These are phyloP conservation scores for Dasypolia templi DNA, from an alignment of 2,888 invertebrate species.

Conservation along the genomic window DNA sequence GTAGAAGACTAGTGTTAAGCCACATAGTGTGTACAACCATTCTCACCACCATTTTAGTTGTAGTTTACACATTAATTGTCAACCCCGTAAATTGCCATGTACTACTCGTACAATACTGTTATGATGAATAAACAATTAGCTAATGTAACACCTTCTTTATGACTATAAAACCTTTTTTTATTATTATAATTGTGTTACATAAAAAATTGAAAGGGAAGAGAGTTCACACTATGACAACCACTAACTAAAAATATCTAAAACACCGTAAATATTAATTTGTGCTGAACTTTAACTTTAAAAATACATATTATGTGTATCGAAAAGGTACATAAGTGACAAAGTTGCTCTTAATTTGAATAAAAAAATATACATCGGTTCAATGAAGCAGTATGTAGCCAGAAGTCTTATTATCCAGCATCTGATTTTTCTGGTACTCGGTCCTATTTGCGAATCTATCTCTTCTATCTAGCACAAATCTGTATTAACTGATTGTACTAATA, in stretches of 20 bases:
- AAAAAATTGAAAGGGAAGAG: neutral
- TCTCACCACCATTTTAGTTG: too few relatives aligned
- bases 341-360: neutral
- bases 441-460: neutral
- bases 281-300: neutral
- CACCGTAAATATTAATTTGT: neutral
- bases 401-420: neutral
- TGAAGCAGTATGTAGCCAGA: neutral
- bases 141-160: too few relatives aligned
- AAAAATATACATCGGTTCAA: too few relatives aligned
- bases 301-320: neutral
- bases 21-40: too few relatives aligned
- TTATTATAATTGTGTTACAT: too few relatives aligned
- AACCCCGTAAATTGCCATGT: too few relatives aligned
- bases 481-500: neutral
- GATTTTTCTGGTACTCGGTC: neutral
- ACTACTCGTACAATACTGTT: too few relatives aligned
- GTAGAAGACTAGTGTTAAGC: too few relatives aligned
- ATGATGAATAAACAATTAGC: too few relatives aligned
- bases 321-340: neutral
- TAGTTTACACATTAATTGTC: too few relatives aligned
- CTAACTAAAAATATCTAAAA: neutral
- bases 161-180: too few relatives aligned
- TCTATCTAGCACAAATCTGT: neutral
- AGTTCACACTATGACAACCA: neutral